Percentiles rank a stretch among this genome's conserved stretches.
Conservation (phyloP, 2,888 invertebrate species). For the Euphydryas editha region DNA sequence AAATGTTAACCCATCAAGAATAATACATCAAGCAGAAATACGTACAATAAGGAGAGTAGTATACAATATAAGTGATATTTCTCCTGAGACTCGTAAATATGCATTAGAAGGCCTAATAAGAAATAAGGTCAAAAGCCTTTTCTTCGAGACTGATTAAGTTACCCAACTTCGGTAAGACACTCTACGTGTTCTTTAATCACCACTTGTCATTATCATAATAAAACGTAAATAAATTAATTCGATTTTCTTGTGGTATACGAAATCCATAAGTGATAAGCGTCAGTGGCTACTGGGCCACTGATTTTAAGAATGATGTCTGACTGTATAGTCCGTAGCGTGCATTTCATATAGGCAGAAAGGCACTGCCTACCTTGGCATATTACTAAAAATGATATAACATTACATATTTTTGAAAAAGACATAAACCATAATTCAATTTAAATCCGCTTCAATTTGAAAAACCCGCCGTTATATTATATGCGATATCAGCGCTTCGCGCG, state of each 20-base stretch:
- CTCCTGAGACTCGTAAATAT: conserved; percentile 12
- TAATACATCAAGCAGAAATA: neutral
- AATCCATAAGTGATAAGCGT: conserved; percentile 1
- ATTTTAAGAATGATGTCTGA: no score
- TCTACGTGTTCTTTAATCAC: conserved; percentile 23
- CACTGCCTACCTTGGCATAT: no score
- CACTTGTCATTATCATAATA: conserved; percentile 35
- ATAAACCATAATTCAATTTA: no score
- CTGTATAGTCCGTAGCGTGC: no score
- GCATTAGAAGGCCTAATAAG: conserved; percentile 11
- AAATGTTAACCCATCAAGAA: no score
- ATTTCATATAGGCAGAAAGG: no score
- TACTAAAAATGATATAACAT: no score
- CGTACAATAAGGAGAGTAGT: neutral
- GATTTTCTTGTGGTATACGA: conserved; percentile 6
- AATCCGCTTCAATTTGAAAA: no score
- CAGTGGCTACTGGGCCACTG: neutral
- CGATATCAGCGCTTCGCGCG: no score
- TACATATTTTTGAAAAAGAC: no score
- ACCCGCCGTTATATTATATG: no score
- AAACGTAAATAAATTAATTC: conserved; percentile 27
- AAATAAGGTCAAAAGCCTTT: conserved; percentile 1
- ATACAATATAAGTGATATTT: neutral
- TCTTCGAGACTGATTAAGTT: neutral
- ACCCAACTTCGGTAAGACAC: neutral